These are phyloP conservation scores for Yponomeuta malinellus DNA, from an alignment of 2,888 invertebrate genomes.

Conservation along the genomic window DNA sequence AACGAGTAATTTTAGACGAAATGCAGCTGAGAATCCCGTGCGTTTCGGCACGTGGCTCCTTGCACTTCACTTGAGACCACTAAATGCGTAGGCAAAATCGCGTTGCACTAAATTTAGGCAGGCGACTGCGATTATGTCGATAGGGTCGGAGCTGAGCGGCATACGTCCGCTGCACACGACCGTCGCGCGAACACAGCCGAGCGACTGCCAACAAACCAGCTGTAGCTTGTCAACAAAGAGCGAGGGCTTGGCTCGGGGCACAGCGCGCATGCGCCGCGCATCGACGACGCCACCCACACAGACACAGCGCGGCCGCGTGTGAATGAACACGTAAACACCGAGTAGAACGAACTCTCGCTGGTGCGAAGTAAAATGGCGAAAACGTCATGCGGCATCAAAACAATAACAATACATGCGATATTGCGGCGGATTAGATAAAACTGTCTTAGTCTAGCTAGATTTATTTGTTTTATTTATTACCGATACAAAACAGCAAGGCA, in stretches of 20 bases:
- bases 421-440: conserved; percentile 13
- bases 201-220: conserved; percentile 12
- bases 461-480: no score
- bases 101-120: conserved; percentile 58
- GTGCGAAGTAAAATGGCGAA: conserved; percentile 20
- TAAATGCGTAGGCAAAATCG: conserved; percentile 37
- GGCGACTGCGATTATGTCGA: conserved; percentile 42
- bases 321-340: conserved; percentile 67
- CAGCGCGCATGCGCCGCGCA: conserved; percentile 56
- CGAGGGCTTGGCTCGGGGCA: conserved; percentile 45
- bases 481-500: no score
- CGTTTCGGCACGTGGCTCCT: background rate
- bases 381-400: conserved; percentile 28
- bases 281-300: conserved; percentile 30
- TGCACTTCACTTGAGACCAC: conserved; percentile 40
- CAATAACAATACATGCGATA: conserved; percentile 26
- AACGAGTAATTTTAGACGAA: conserved; percentile 53
- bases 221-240: conserved; percentile 72
- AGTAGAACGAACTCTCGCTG: conserved; percentile 27
- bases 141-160: conserved; percentile 22
- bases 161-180: conserved; percentile 44
- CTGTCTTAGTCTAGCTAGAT: background rate
- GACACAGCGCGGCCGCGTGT: conserved; percentile 48
- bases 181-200: conserved; percentile 32
- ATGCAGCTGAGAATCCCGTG: conserved; percentile 34